Evolutionary conservation across 1,140 invertebrate species (phyloP).

Genomic region (Teleopsis dalmanni): DNA sequence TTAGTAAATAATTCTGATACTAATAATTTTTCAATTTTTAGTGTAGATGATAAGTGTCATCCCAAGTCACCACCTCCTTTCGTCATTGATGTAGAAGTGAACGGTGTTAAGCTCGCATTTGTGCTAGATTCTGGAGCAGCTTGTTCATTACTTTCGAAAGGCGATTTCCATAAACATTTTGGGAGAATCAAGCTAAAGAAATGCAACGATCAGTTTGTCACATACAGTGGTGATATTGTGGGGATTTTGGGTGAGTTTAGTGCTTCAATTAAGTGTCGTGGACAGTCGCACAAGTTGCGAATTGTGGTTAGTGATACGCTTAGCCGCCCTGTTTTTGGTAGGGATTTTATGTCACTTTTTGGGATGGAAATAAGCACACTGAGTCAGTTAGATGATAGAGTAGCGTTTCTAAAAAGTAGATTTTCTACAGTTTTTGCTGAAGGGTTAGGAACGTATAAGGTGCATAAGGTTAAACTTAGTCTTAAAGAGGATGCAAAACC

Average conservation of each 20-base stretch:
- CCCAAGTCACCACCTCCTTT: not conserved
- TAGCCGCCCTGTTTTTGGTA: constrained; percentile 5
- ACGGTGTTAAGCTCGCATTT: constrained; percentile 1
- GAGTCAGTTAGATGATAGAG: not conserved
- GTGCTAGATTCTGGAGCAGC: constrained; percentile 5
- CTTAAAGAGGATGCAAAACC: constrained; percentile 18
- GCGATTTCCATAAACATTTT: not conserved
- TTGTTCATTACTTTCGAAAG: constrained; percentile 5
- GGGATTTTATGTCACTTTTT: constrained; percentile 5
- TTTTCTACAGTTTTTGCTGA: constrained; percentile 5
- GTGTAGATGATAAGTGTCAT: not conserved
- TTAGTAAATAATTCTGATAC: too few species aligned
- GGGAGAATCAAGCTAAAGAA: not conserved
- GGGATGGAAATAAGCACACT: constrained; percentile 11
- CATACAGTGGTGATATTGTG: constrained; percentile 6
- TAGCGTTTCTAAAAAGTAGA: constrained; percentile 6
- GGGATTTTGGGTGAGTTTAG: constrained; percentile 6
- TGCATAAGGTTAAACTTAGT: constrained; percentile 3
- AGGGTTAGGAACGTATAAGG: constrained; percentile 7
- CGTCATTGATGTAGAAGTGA: constrained; percentile 3
- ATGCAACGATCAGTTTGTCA: constrained; percentile 4
- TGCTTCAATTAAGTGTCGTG: constrained; percentile 3
- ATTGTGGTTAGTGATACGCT: constrained; percentile 2
- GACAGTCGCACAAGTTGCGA: not conserved
- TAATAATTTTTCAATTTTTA: too few species aligned